phyloP scores from a whole-genome alignment of 2,888 invertebrate species.

The Catocala fraxini region DNA sequence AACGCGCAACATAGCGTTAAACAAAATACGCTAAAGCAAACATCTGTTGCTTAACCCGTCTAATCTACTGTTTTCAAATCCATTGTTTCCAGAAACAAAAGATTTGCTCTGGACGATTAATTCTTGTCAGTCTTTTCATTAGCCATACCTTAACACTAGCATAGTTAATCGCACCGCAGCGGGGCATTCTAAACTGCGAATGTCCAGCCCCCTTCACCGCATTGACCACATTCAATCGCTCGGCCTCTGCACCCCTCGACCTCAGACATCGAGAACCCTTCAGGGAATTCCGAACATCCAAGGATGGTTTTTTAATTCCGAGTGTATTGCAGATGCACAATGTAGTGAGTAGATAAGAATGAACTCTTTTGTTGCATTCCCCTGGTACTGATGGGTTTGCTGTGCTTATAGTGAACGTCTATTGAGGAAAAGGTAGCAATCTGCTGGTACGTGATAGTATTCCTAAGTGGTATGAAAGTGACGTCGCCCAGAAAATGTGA shows the following conservation, averaged over 20 bases:
- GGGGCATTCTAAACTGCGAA: conserved; percentile 48
- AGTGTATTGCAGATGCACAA: conserved; percentile 69
- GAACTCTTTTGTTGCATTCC: conserved; percentile 57
- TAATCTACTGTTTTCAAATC: conserved; percentile 11
- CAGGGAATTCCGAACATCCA: conserved; percentile 66
- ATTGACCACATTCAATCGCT: conserved; percentile 79
- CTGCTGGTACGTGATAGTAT: conserved; percentile 30
- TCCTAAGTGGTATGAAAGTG: conserved; percentile 17
- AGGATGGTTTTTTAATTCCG: conserved; percentile 74
- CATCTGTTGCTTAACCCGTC: conserved; percentile 5
- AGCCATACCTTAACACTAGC: conserved; percentile 50
- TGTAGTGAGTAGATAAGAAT: conserved; percentile 67
- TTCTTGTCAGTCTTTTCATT: conserved; percentile 47
- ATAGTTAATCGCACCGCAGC: conserved; percentile 68
- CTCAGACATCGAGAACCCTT: conserved; percentile 63
- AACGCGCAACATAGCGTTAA: no score
- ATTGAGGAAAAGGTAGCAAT: conserved; percentile 28
- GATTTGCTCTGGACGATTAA: conserved; percentile 37
- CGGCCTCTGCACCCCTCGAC: conserved; percentile 66
- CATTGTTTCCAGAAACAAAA: conserved; percentile 25
- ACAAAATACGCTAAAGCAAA: not conserved
- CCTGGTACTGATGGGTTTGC: conserved; percentile 39
- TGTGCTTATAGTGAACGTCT: conserved; percentile 17
- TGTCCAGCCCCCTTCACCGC: conserved; percentile 62
- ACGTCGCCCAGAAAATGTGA: not conserved